phyloP scores from a whole-genome alignment of 2,797 vertebrate genomes.

The Hydrolagus colliei region DNA sequence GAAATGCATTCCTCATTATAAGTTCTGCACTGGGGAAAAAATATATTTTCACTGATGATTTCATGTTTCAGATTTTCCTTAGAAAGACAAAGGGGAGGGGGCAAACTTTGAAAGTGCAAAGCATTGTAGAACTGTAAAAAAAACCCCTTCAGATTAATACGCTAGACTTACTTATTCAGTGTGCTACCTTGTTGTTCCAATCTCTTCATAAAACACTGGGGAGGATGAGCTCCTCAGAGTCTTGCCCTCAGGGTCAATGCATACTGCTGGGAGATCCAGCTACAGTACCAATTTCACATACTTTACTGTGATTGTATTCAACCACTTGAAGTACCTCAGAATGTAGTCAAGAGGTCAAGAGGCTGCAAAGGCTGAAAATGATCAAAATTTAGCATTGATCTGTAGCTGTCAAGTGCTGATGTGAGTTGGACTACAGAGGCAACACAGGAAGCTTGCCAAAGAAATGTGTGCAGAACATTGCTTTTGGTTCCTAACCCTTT shows the following conservation, averaged over 20 bases:
- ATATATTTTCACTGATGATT: not conserved
- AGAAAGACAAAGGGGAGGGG: not conserved
- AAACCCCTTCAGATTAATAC: conserved; percentile 11
- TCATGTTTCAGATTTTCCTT: not conserved
- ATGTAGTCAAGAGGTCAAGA: conserved; percentile 61
- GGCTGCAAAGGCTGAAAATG: conserved; percentile 61
- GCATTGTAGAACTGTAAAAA: conserved; percentile 20
- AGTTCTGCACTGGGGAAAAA: not conserved
- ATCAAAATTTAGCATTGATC: conserved; percentile 64
- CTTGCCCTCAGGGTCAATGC: conserved; percentile 49
- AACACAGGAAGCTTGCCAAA: conserved; percentile 14
- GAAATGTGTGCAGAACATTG: conserved; percentile 22
- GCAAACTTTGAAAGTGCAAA: not conserved
- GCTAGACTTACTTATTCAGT: conserved; percentile 28
- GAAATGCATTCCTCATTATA: not conserved
- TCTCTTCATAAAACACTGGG: conserved; percentile 31
- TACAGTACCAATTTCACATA: conserved; percentile 63
- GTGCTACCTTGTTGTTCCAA: conserved; percentile 24
- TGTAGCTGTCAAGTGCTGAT: conserved; percentile 32
- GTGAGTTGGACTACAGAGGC: conserved; percentile 27
- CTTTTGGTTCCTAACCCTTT: conserved; percentile 27
- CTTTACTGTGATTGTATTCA: conserved; percentile 71
- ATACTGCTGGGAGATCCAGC: conserved; percentile 54
- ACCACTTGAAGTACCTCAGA: conserved; percentile 63
- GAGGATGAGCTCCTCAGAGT: conserved; percentile 34